These are phyloP conservation scores for Scaptomyza reducta DNA, from an alignment of 2,888 invertebrate genomes.

Conservation along the genomic window DNA sequence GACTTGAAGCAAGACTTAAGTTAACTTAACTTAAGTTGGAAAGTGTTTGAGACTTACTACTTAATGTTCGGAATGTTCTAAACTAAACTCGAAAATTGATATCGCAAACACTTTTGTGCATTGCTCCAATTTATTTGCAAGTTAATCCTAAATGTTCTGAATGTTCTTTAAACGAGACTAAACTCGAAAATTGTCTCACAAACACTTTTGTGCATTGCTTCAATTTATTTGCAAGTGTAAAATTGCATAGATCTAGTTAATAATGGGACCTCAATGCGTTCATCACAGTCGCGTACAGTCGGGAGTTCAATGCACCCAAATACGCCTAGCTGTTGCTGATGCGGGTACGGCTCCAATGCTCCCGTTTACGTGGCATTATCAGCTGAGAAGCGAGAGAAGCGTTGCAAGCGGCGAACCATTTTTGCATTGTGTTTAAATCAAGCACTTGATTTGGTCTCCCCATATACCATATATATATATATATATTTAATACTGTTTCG, in stretches of 20 bases:
- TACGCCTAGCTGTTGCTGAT: slow-evolving; percentile 3
- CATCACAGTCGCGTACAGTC: slow-evolving; percentile 1
- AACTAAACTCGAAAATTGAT: too few species aligned
- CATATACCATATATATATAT: slow-evolving; percentile 1
- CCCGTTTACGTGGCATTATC: slow-evolving; percentile 29
- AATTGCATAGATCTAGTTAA: not conserved
- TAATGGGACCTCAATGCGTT: slow-evolving; percentile 5
- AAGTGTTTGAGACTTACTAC: too few species aligned
- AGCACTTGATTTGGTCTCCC: slow-evolving; percentile 34
- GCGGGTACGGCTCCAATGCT: slow-evolving; percentile 10
- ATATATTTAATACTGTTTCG: not conserved
- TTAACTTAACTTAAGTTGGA: too few species aligned
- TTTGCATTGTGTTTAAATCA: slow-evolving; percentile 50
- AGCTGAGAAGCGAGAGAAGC: slow-evolving; percentile 12
- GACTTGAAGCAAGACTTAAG: too few species aligned
- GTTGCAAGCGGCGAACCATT: slow-evolving; percentile 34
- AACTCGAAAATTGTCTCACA: too few species aligned
- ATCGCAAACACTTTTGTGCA: too few species aligned
- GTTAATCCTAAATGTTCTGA: too few species aligned
- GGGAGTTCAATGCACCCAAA: slow-evolving; percentile 40
- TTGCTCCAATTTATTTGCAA: too few species aligned
- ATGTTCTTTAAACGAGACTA: too few species aligned
- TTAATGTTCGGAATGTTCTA: too few species aligned
- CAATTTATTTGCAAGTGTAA: not conserved
- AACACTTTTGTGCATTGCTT: too few species aligned